A percentile compares a stretch with the other conserved stretches of the same genome.
phyloP scores from a whole-genome alignment of 1,140 invertebrate species.

The Lasioglossum albipes region DNA sequence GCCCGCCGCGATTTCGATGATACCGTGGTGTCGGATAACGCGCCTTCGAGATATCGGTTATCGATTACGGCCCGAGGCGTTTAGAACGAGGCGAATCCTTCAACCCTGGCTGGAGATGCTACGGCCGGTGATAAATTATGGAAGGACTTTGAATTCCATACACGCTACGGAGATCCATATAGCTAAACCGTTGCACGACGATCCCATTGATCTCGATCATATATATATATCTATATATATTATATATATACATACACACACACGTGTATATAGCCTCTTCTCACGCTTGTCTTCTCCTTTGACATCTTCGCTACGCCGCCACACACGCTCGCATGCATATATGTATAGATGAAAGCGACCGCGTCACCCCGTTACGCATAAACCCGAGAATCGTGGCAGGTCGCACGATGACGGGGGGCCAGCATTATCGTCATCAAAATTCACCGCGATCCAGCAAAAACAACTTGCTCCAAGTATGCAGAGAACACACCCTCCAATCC shows the following conservation, averaged over 20 bases:
- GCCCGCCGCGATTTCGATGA: slow-evolving; percentile 29
- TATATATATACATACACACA: too few species aligned
- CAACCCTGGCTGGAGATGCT: slow-evolving; percentile 38
- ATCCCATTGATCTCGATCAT: slow-evolving; percentile 57
- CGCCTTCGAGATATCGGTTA: slow-evolving; percentile 61
- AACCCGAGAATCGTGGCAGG: slow-evolving; percentile 6
- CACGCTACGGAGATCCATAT: slow-evolving; percentile 39
- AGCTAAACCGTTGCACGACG: slow-evolving; percentile 49
- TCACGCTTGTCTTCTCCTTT: slow-evolving; percentile 28
- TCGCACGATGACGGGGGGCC: background rate
- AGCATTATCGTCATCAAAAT: slow-evolving; percentile 16
- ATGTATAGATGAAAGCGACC: slow-evolving; percentile 43
- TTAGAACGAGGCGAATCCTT: slow-evolving; percentile 59
- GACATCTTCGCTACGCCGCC: slow-evolving; percentile 12
- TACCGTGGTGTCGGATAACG: slow-evolving; percentile 51
- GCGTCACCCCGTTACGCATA: slow-evolving; percentile 29
- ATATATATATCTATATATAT: background rate
- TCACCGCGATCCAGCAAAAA: slow-evolving; percentile 7
- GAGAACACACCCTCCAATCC: background rate
- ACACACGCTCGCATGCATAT: slow-evolving; percentile 8
- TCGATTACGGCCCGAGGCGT: slow-evolving; percentile 56
- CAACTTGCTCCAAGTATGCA: background rate
- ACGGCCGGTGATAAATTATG: slow-evolving; percentile 60
- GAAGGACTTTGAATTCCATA: slow-evolving; percentile 63
- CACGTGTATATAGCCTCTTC: background rate